phyloP scores from a whole-genome alignment of 2,888 invertebrate genomes.

The Holacanthella duospinosa region DNA sequence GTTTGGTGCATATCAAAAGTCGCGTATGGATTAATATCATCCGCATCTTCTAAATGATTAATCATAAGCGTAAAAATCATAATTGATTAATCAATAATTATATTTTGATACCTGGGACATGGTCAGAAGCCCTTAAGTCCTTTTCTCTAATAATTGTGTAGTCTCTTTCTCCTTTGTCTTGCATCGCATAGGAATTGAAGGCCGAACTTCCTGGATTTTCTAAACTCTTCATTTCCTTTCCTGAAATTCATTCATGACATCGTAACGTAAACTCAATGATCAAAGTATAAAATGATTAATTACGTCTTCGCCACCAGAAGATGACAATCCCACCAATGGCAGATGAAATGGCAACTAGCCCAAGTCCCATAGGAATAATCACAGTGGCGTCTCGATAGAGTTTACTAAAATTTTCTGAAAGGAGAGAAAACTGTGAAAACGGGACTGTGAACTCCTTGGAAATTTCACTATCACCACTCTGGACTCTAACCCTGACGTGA shows the following conservation, averaged over 20 bases:
- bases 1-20: conserved; percentile 47
- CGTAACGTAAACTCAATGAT: too few relatives aligned
- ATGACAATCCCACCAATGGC: not conserved
- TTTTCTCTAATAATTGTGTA: not conserved
- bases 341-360: not conserved
- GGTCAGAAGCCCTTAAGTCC: not conserved
- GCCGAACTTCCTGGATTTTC: not conserved
- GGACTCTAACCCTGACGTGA: conserved; percentile 53
- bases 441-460: conserved; percentile 28
- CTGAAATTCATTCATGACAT: too few relatives aligned
- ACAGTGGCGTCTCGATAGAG: not conserved
- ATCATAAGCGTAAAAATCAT: not conserved
- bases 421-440: conserved; percentile 8
- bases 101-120: not conserved
- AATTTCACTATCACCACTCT: conserved; percentile 45
- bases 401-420: not conserved
- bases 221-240: not conserved
- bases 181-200: not conserved
- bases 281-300: too few relatives aligned
- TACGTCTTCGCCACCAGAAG: not conserved
- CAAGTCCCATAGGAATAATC: not conserved
- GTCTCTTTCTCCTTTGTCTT: not conserved
- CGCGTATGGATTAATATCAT: conserved; percentile 53
- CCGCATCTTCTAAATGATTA: conserved; percentile 46
- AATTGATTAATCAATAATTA: not conserved